Evolutionary conservation across 2,113 vertebrate genomes (phyloP).

Genomic region (Lethenteron reissneri): DNA sequence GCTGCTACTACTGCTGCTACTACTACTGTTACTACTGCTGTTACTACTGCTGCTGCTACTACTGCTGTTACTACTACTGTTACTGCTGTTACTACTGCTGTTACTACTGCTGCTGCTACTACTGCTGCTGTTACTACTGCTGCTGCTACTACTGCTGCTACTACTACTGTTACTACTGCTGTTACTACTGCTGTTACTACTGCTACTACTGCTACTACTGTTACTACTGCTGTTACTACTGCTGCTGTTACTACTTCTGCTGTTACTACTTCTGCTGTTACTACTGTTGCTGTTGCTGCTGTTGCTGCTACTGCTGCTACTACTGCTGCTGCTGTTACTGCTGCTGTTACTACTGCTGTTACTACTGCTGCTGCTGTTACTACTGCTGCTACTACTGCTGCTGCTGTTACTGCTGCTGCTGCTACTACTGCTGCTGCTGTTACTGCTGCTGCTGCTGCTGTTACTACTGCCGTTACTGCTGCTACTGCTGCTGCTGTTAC

Average conservation of each 20-base stretch:
- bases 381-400: not conserved
- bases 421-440: not conserved
- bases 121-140: not conserved
- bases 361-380: not conserved
- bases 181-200: not conserved
- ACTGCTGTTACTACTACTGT: not conserved
- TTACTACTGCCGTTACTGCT: not conserved
- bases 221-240: not conserved
- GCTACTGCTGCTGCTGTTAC: not conserved
- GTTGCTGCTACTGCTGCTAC: not conserved
- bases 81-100: not conserved
- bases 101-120: not conserved
- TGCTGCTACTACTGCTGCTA: not conserved
- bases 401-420: not conserved
- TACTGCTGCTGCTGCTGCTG: not conserved
- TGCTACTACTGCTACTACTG: not conserved
- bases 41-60: not conserved
- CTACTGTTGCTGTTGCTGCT: not conserved
- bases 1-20: not conserved
- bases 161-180: not conserved
- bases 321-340: not conserved
- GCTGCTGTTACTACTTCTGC: not conserved
- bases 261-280: not conserved
- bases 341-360: not conserved
- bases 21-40: not conserved